A percentile compares a stretch with the other conserved stretches of the same genome.
Conservation (phyloP, 1,140 invertebrate genomes). For the Pemphigus obesinymphae region DNA sequence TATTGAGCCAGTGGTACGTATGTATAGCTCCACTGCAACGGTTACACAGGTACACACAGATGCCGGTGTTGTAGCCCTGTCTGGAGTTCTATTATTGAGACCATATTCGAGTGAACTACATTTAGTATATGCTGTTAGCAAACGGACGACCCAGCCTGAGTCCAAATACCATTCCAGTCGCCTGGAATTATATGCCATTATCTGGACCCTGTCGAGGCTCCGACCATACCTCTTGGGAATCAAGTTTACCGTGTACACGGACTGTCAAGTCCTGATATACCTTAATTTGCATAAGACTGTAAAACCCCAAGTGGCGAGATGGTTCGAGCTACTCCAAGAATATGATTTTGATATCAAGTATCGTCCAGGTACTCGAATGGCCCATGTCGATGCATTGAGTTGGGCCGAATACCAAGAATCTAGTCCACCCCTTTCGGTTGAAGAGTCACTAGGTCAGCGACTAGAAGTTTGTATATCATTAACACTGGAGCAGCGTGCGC, state of each 20-base stretch:
- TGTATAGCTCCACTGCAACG: not conserved
- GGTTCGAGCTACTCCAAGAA: not conserved
- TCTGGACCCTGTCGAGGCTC: not conserved
- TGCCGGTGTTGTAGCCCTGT: not conserved
- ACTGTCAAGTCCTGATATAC: not conserved
- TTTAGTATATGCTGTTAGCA: not conserved
- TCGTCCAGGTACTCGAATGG: conserved; percentile 46
- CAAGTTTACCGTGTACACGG: not conserved
- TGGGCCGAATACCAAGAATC: too few relatives aligned
- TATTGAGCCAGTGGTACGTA: not conserved
- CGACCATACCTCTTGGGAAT: not conserved
- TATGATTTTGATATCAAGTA: conserved; percentile 44
- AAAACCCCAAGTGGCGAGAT: not conserved
- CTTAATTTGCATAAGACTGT: not conserved
- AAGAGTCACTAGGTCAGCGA: too few relatives aligned
- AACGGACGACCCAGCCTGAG: not conserved
- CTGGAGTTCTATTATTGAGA: not conserved
- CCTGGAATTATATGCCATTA: not conserved
- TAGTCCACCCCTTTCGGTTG: too few relatives aligned
- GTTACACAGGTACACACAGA: conserved; percentile 31
- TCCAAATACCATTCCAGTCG: not conserved
- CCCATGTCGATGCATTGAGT: conserved; percentile 50
- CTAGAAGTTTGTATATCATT: not conserved
- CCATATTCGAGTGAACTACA: not conserved
- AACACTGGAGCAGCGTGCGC: not conserved